Evolutionary conservation across 1,140 invertebrate species (phyloP).

Genomic region (Leptestheria dahalacensis): DNA sequence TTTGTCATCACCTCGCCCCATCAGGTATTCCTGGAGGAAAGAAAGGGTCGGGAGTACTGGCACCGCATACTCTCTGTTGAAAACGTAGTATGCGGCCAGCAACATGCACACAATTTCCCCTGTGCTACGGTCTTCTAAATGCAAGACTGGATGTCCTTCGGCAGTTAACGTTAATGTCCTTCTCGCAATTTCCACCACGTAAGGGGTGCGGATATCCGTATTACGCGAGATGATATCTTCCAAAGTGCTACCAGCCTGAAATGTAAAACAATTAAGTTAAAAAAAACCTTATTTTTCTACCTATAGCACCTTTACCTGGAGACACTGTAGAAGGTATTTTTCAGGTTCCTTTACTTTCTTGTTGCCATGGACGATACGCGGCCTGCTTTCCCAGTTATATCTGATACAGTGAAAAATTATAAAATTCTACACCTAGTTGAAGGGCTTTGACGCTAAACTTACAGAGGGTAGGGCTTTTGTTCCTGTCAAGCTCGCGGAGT

Average conservation of each 20-base stretch:
- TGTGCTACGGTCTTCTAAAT: neutral
- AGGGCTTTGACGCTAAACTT: too few species aligned
- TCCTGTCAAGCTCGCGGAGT: neutral
- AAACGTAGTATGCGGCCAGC: neutral
- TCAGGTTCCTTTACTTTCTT: neutral
- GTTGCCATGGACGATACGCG: neutral
- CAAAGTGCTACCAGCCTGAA: neutral
- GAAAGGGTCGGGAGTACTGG: neutral
- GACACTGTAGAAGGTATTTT: neutral
- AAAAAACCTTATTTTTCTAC: neutral
- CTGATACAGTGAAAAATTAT: too few species aligned
- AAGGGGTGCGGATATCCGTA: neutral
- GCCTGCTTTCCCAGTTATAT: neutral
- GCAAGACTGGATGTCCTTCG: neutral
- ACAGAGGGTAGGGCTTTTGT: neutral
- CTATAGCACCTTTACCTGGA: neutral
- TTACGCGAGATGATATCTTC: neutral
- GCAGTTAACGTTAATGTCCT: neutral
- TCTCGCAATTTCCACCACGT: neutral
- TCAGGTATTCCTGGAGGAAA: neutral
- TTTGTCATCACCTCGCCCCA: too few species aligned
- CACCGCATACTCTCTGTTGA: neutral
- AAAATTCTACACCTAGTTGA: too few species aligned
- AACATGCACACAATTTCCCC: neutral
- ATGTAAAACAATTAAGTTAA: too few species aligned